Base-by-base conservation (phyloP, 2,797 vertebrate species). In the Trachurus trachurus region DNA sequence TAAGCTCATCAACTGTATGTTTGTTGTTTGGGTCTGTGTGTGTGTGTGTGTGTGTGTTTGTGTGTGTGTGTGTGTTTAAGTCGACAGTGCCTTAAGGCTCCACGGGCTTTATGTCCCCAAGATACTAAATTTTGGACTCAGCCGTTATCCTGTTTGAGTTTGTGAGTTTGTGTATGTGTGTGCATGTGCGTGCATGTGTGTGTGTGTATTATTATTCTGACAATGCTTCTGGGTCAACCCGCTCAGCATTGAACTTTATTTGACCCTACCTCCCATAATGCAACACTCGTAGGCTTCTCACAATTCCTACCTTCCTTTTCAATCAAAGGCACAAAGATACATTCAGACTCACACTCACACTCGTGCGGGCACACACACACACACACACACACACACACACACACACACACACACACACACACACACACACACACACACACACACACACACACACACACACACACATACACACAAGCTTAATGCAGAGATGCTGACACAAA, bases 231-330 rank as follows among this genome's bases (percentile, higher is more conserved):
- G 88, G 87, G 83, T 82, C 82, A 80, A 37, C 61, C 59, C 22
- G 6, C 71, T 87, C 63, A 57, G 61, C 22, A 37, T n/a, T 93
- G 90, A 93, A 94, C 93, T 93, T 83, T 87, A 13, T 67, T 72
- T 92, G 89, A 93, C 90, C 92, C 82, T 60, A 86, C 77, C 83
- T 92, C 89, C 87, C 90, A 86, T 88, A 73, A 86, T 91, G 87
- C 91, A 92, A 79, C 71, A 52, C 82, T 83, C 68, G 66, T 4
- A 13, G 49, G 66, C 61, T 86, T 87, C 26, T 66, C 73, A 83
- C 78, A 85, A 67, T 71, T 84, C 70, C 66, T 80, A 49, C 53
- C 73, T 66, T 66, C 71, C 69, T 72, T 87, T 89, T 84, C 74
- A 81, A 29, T 81, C 47, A 58, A 21, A 6, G 40, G 71, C 73